A percentile compares a stretch with the other conserved stretches of the same genome.
phyloP scores from a whole-genome alignment of 2,888 invertebrate genomes.

The Lochmaea crataegi region DNA sequence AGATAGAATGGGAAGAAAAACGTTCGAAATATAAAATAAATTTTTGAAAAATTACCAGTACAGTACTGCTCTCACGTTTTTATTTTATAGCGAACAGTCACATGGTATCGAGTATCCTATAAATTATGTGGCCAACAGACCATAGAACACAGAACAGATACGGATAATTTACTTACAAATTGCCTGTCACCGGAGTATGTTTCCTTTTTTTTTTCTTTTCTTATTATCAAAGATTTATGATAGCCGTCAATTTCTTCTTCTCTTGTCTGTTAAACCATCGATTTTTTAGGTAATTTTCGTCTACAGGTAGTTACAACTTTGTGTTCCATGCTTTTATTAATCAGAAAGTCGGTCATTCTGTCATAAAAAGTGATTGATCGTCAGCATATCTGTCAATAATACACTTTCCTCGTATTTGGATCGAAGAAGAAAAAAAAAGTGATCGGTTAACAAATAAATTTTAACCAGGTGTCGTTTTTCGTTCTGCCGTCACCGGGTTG shows the following conservation, averaged over 20 bases:
- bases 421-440: constrained; percentile 5
- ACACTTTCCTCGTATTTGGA: constrained; percentile 12
- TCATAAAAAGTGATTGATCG: constrained; percentile 9
- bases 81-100: constrained; percentile 4
- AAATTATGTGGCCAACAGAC: constrained; percentile 26
- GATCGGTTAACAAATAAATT: neutral
- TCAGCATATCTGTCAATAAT: constrained; percentile 19
- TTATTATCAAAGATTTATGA: constrained; percentile 26
- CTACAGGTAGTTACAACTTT: no score
- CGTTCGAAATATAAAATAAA: no score
- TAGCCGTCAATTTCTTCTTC: constrained; percentile 14
- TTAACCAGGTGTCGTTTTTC: constrained; percentile 24
- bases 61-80: neutral
- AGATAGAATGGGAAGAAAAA: no score
- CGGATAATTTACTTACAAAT: constrained; percentile 31
- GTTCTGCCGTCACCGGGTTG: constrained; percentile 11
- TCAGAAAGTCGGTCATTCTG: no score
- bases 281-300: no score
- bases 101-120: constrained; percentile 18
- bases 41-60: no score
- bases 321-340: no score
- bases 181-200: no score
- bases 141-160: constrained; percentile 6
- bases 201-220: no score
- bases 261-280: no score